Evolutionary conservation across 2,113 vertebrate species (phyloP).

Genomic region (Orientallactaga bullata): DNA sequence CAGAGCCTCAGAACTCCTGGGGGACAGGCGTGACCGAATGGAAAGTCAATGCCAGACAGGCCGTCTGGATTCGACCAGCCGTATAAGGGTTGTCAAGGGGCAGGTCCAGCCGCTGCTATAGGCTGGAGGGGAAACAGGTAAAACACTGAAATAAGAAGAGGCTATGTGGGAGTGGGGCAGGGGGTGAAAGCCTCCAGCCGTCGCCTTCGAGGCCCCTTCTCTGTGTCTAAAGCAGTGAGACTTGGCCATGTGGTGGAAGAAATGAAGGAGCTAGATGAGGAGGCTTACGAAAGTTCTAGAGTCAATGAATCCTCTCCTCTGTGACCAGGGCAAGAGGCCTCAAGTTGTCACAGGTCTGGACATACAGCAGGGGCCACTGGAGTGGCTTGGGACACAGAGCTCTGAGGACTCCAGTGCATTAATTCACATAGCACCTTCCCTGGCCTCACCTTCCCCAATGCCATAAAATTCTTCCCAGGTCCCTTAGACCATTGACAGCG

Average conservation of each 20-base stretch:
- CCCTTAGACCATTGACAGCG: not conserved
- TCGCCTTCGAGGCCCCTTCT: not conserved
- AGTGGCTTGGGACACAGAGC: not conserved
- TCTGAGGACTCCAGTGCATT: not conserved
- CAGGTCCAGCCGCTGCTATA: not conserved
- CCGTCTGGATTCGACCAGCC: conserved; percentile 25
- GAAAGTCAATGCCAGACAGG: conserved; percentile 18
- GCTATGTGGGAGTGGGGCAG: not conserved
- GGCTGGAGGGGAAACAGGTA: not conserved
- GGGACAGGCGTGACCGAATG: not conserved
- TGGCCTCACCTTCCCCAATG: too few relatives aligned
- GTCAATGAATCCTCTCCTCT: not conserved
- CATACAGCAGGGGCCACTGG: accelerated
- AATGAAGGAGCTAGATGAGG: not conserved
- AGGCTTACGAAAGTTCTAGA: not conserved
- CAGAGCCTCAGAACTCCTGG: not conserved
- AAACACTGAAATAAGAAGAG: not conserved
- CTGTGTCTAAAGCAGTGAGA: not conserved
- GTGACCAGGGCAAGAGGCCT: not conserved
- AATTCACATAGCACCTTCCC: not conserved
- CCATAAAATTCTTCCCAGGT: not conserved
- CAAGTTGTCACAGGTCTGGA: not conserved
- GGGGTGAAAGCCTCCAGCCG: not conserved
- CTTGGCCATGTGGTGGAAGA: not conserved
- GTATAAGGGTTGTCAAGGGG: not conserved